Percentiles rank a stretch among this genome's conserved stretches.
These are phyloP conservation scores for Aegithalos caudatus DNA, from an alignment of 2,113 vertebrate species.

Conservation along the genomic window DNA sequence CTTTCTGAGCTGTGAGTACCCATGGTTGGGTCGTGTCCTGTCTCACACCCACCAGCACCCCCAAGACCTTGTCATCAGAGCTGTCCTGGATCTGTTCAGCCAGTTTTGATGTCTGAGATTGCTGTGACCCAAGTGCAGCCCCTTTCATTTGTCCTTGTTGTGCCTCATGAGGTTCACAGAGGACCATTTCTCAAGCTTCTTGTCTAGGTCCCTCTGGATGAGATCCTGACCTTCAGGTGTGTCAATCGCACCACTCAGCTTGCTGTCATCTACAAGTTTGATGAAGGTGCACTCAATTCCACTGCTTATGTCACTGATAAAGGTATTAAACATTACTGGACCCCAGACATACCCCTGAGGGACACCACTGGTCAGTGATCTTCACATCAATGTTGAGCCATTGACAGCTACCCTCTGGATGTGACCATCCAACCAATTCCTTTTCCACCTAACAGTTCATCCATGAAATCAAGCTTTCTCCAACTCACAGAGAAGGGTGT, in stretches of 20 bases:
- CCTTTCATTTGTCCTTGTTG: not conserved
- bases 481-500: not conserved
- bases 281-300: not conserved
- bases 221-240: not conserved
- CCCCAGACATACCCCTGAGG: not conserved
- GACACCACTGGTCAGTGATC: not conserved
- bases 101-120: fast-evolving
- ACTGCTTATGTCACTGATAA: not conserved
- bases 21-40: not conserved
- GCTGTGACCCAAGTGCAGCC: not conserved
- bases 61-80: not conserved
- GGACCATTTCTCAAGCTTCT: not conserved
- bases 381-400: not conserved
- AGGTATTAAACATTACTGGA: not conserved
- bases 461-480: not conserved
- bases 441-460: not conserved
- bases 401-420: not conserved
- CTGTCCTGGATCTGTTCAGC: not conserved
- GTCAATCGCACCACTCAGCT: fast-evolving
- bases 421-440: not conserved
- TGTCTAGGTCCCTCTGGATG: not conserved
- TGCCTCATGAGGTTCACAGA: not conserved
- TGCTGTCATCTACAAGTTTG: not conserved
- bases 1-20: not conserved
- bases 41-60: not conserved